phyloP scores from a whole-genome alignment of 2,888 invertebrate genomes.

The Salticus scenicus region DNA sequence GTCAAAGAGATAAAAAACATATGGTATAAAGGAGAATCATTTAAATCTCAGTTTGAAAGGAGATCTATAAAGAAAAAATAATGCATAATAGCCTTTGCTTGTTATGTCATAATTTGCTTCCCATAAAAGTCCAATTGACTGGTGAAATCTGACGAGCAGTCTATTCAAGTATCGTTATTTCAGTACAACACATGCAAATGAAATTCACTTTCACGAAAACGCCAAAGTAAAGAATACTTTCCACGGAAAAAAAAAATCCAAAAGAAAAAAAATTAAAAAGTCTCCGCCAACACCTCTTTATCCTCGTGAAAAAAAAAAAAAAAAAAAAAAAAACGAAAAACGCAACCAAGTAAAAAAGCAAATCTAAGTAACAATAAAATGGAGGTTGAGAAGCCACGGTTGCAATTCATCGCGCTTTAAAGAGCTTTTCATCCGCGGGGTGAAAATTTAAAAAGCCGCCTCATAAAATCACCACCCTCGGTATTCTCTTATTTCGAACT shows the following conservation, averaged over 20 bases:
- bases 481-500: not conserved
- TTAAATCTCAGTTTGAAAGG: too few relatives aligned
- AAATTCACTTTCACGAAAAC: constrained; percentile 7
- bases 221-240: not conserved
- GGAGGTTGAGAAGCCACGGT: constrained; percentile 49
- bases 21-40: too few relatives aligned
- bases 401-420: constrained; percentile 62
- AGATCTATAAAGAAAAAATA: too few relatives aligned
- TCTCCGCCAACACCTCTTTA: not conserved
- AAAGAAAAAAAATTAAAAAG: not conserved
- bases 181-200: not conserved
- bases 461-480: constrained; percentile 63
- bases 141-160: too few relatives aligned
- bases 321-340: too few relatives aligned
- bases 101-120: too few relatives aligned
- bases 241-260: not conserved
- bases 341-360: too few relatives aligned
- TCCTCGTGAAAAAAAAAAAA: not conserved
- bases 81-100: too few relatives aligned
- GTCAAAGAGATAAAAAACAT: too few relatives aligned
- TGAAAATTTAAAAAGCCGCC: constrained; percentile 58
- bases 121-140: too few relatives aligned
- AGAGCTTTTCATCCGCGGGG: constrained; percentile 57
- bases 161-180: too few relatives aligned
- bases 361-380: constrained; percentile 47